Evolutionary conservation across 2,888 invertebrate genomes (phyloP), one percentile per base, ranked within the genome.

Genomic region (Acronicta aceris): DNA sequence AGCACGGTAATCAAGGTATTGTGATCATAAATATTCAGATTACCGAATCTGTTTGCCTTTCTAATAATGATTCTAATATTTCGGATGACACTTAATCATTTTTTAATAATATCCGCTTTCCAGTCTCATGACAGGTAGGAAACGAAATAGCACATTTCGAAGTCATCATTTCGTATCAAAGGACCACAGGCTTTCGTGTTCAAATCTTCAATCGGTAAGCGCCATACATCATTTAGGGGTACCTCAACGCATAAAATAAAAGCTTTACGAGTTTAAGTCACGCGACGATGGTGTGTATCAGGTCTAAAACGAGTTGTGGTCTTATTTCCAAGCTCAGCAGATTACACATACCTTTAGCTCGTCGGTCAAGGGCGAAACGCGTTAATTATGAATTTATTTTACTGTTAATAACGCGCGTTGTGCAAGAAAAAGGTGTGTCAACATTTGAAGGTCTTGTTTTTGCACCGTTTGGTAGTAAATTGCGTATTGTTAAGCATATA

Each of bases 321-420:
- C 27, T 49, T 72, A 59, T 71, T 63, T 63, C 21, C 48, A 53
- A 55, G 50, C 50, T 59, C 54, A 63, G 56, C 56, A 59, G 55
- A 65, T 64, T 59, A 62, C 64, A 70, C 56, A 51, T 60, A 47
- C 63, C 52, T 48, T 42, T 48, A 72, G 27, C n/a, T 30, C 71
- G 42, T 64, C 58, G 62, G 69, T 78, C 76, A 76, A 78, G 79
- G 76, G 21, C 49, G 64, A 60, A 53, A 36, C 47, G 51, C 40
- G 56, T 43, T 66, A 68, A 71, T 75, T 74, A 71, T 71, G 46
- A 58, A 65, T 75, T 59, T 62, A 64, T 68, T 76, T 71, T 71
- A 78, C 72, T 68, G 76, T 75, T 76, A 66, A 67, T 74, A 63
- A 55, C 59, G 52, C 48, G 55, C 47, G 63, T 63, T 60, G 25